Conservation (phyloP, 2,797 vertebrate species). For the Anguilla marmorata region DNA sequence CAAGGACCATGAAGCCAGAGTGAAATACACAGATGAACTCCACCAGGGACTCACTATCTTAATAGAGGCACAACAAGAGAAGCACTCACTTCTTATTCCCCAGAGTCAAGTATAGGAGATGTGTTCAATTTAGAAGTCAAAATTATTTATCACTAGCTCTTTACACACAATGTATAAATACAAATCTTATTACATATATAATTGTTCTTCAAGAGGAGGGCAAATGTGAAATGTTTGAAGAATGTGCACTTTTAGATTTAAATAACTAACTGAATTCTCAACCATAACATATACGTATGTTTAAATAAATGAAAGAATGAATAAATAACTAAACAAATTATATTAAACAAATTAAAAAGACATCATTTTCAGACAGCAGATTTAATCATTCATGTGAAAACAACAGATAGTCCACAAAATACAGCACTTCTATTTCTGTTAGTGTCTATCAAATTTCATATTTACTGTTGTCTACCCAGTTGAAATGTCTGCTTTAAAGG, state of each 20-base stretch:
- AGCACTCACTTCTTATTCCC: not conserved
- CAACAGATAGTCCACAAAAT: not conserved
- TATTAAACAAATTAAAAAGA: not conserved
- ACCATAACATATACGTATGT: too few relatives aligned
- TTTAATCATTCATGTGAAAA: not conserved
- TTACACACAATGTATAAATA: not conserved
- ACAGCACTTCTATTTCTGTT: not conserved
- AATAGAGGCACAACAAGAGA: constrained; percentile 7
- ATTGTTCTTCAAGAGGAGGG: not conserved
- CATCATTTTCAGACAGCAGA: not conserved
- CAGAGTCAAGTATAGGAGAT: not conserved
- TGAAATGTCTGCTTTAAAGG: not conserved
- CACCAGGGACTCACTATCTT: not conserved
- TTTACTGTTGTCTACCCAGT: not conserved
- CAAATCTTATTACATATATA: not conserved
- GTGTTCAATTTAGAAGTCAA: constrained; percentile 28
- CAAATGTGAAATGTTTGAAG: not conserved
- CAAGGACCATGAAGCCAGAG: not conserved
- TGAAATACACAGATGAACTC: constrained; percentile 10
- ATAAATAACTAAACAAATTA: not conserved
- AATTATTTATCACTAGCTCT: not conserved
- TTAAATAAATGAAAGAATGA: not conserved
- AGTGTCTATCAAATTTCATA: not conserved
- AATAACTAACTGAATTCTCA: not conserved
- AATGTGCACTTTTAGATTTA: not conserved